These are phyloP conservation scores for Phaethon lepturus DNA, from an alignment of 2,113 vertebrate genomes.

Conservation along the genomic window DNA sequence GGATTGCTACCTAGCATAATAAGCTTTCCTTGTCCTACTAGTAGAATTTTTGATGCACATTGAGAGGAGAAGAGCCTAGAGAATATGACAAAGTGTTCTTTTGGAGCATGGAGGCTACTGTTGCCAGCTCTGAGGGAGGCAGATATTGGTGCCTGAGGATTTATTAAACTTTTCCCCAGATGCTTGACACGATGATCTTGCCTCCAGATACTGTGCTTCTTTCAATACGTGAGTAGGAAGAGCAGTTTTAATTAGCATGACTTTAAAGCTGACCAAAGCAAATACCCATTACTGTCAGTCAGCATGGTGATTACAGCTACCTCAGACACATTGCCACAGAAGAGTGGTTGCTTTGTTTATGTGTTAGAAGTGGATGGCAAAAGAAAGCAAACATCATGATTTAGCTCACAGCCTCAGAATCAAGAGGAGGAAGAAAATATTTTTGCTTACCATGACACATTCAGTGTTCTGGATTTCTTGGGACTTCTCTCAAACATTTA, in stretches of 20 bases:
- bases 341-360: neutral
- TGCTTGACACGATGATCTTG: neutral
- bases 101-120: neutral
- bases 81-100: neutral
- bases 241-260: neutral
- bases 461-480: neutral
- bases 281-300: neutral
- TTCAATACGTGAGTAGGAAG: neutral
- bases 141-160: neutral
- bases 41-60: neutral
- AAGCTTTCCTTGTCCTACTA: neutral
- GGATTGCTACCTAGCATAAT: neutral
- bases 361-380: conserved; percentile 8
- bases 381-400: conserved; percentile 2
- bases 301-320: neutral
- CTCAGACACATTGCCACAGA: conserved; percentile 21
- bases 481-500: neutral
- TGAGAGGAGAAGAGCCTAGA: neutral
- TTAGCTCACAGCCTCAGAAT: conserved; percentile 14
- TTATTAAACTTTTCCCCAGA: neutral
- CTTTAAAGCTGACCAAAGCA: conserved; percentile 17
- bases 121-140: neutral
- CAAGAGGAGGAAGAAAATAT: neutral
- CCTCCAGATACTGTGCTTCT: conserved; percentile 1
- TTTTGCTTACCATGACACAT: neutral